phyloP scores from a whole-genome alignment of 2,797 vertebrate species.

The Notoglanidium macrostoma region DNA sequence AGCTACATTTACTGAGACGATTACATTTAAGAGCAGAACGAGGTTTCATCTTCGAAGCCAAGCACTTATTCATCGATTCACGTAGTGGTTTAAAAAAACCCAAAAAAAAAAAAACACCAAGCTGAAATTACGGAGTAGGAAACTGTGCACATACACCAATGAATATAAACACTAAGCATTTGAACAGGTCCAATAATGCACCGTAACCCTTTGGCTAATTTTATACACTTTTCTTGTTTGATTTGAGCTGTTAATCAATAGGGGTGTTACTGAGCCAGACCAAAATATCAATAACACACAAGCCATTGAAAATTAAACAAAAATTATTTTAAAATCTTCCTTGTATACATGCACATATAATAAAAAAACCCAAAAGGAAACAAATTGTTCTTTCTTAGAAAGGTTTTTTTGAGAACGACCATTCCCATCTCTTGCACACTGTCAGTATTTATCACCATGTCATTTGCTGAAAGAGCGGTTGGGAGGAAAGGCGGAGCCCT shows the following conservation, averaged over 20 bases:
- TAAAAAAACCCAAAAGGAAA: too few relatives aligned
- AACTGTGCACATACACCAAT: not conserved
- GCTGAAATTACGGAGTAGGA: slow-evolving; percentile 31
- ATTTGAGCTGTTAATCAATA: not conserved
- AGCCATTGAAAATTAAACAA: too few relatives aligned
- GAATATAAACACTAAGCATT: not conserved
- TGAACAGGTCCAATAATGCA: not conserved
- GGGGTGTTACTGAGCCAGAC: not conserved
- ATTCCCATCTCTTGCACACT: not conserved
- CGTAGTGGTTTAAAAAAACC: not conserved
- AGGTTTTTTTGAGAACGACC: not conserved
- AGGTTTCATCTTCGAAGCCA: slow-evolving; percentile 31
- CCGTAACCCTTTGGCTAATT: not conserved
- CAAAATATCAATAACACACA: not conserved
- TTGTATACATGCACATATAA: too few relatives aligned
- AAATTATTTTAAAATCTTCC: too few relatives aligned
- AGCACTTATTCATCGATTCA: slow-evolving; percentile 40
- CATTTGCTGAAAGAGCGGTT: not conserved
- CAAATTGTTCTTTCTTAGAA: not conserved
- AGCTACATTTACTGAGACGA: slow-evolving; percentile 5
- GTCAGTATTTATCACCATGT: not conserved
- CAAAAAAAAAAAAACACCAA: slow-evolving; percentile 9
- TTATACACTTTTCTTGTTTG: not conserved
- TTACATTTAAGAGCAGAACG: slow-evolving; percentile 34
- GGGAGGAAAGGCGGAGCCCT: not conserved